A percentile compares a stretch with the other conserved stretches of the same genome.
Conservation (phyloP, 2,797 vertebrate species). For the Lepus townsendii region DNA sequence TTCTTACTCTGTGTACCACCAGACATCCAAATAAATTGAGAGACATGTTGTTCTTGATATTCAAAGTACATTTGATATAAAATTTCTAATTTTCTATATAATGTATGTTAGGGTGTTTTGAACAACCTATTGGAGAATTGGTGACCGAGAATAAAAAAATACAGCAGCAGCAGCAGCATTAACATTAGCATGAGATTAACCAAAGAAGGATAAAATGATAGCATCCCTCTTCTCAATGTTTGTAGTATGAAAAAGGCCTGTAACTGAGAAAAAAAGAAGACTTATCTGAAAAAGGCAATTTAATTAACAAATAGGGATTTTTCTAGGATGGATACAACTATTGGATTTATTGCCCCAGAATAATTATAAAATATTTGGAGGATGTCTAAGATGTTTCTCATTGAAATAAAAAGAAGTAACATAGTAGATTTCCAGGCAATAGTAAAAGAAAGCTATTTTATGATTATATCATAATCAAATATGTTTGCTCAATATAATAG, state of each 20-base stretch:
- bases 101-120: neutral
- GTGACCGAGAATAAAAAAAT: neutral
- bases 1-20: neutral
- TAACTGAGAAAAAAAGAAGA: neutral
- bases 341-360: neutral
- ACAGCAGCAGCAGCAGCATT: neutral
- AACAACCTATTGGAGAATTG: no score
- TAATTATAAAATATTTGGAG: neutral
- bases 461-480: neutral
- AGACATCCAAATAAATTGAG: neutral
- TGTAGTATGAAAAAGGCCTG: neutral
- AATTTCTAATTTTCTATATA: neutral
- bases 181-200: neutral
- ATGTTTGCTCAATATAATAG: neutral
- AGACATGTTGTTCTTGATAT: neutral
- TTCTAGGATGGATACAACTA: neutral
- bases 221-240: neutral
- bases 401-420: neutral
- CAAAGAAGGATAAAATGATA: neutral
- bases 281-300: neutral
- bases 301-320: neutral
- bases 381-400: neutral
- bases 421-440: neutral
- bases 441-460: neutral
- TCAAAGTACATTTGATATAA: neutral